phyloP scores from a whole-genome alignment of 2,888 invertebrate genomes.

The Linyphia triangularis region DNA sequence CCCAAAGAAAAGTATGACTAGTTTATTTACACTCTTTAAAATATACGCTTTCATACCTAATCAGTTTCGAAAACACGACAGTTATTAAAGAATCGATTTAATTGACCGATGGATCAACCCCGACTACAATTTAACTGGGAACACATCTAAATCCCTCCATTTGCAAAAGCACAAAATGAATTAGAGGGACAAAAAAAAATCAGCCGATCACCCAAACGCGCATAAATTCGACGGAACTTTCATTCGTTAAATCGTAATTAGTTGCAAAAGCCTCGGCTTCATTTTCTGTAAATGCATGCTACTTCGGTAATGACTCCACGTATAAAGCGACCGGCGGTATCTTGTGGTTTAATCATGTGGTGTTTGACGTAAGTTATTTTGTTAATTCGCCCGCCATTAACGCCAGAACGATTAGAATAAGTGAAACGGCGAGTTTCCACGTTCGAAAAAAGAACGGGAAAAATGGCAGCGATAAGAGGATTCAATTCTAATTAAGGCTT shows the following conservation, averaged over 20 bases:
- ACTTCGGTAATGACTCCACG: not conserved
- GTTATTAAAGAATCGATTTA: too few relatives aligned
- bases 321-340: not conserved
- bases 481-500: slow-evolving; percentile 40
- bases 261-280: not conserved
- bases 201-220: not conserved
- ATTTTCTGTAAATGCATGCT: not conserved
- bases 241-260: slow-evolving; percentile 37
- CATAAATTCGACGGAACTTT: slow-evolving; percentile 15
- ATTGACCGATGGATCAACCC: not conserved
- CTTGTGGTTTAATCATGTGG: slow-evolving; percentile 31
- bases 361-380: slow-evolving; percentile 39
- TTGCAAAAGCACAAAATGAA: not conserved
- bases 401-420: slow-evolving; percentile 36
- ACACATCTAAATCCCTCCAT: not conserved
- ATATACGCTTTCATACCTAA: too few relatives aligned
- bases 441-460: not conserved
- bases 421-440: slow-evolving; percentile 12
- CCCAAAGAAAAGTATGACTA: too few relatives aligned
- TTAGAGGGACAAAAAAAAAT: not conserved
- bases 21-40: too few relatives aligned
- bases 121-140: not conserved
- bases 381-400: slow-evolving; percentile 42
- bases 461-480: slow-evolving; percentile 25
- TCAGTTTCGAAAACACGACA: too few relatives aligned